These are phyloP conservation scores for Chelon auratus DNA, from an alignment of 2,797 vertebrate species.

Conservation along the genomic window DNA sequence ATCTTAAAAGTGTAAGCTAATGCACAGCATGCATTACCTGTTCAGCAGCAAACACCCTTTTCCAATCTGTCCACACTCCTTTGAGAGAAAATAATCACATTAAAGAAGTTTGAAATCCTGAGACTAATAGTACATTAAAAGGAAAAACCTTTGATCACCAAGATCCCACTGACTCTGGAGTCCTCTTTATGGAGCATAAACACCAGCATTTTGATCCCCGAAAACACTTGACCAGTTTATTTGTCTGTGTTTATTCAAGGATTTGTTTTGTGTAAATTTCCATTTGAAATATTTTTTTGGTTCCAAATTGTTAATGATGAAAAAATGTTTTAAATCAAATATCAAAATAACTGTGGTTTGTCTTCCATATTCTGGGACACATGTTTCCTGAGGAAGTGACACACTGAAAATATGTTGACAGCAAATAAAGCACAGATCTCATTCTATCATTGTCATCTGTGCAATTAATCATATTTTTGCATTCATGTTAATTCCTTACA, in stretches of 20 bases:
- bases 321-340: neutral
- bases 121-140: conserved; percentile 9
- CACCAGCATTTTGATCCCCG: too few relatives aligned
- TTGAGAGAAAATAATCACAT: conserved; percentile 17
- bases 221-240: conserved; percentile 1
- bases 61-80: neutral
- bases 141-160: conserved; percentile 25
- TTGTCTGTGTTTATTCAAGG: too few relatives aligned
- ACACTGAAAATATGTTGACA: neutral
- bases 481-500: neutral
- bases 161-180: conserved; percentile 39
- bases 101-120: conserved; percentile 5
- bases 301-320: neutral
- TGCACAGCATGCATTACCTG: conserved; percentile 5
- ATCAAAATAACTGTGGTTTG: neutral
- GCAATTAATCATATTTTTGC: conserved; percentile 13
- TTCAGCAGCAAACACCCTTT: conserved; percentile 2
- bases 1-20: neutral
- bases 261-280: neutral
- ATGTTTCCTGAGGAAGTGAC: conserved; percentile 26
- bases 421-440: neutral
- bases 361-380: neutral
- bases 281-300: neutral
- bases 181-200: conserved; percentile 3
- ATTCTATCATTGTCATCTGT: conserved; percentile 13